Evolutionary conservation across 2,888 invertebrate genomes (phyloP).

Genomic region (Ligdia adustata): DNA sequence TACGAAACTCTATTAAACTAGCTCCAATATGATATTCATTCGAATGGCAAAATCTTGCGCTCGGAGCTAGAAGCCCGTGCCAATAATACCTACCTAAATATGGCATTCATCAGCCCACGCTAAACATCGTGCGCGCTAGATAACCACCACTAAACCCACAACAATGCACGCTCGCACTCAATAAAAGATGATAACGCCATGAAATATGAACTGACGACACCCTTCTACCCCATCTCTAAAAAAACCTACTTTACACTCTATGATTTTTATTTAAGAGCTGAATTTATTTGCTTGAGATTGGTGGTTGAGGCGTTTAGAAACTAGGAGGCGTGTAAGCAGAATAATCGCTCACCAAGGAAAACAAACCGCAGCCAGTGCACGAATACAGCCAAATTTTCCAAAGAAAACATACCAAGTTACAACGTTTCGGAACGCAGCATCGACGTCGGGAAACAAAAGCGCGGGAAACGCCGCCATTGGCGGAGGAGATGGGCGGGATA

Average conservation of each 20-base stretch:
- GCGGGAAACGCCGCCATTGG: conserved; percentile 80
- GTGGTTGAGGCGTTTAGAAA: conserved; percentile 56
- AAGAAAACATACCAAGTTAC: conserved; percentile 76
- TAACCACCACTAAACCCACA: conserved; percentile 81
- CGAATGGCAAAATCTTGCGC: conserved; percentile 22
- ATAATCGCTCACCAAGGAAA: conserved; percentile 74
- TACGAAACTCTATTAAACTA: conserved; percentile 26
- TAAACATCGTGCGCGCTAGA: conserved; percentile 77
- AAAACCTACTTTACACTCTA: conserved; percentile 35
- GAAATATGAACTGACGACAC: conserved; percentile 81
- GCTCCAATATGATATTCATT: conserved; percentile 33
- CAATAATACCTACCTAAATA: too few relatives aligned
- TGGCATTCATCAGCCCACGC: conserved; percentile 76
- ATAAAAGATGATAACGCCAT: conserved; percentile 84
- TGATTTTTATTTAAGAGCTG: conserved; percentile 43
- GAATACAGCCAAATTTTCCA: conserved; percentile 79
- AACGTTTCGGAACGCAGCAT: conserved; percentile 76
- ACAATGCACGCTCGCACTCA: conserved; percentile 82
- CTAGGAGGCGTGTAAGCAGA: conserved; percentile 55
- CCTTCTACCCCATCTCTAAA: conserved; percentile 54
- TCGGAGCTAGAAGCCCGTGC: conserved; percentile 27
- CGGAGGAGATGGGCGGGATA: conserved; percentile 81
- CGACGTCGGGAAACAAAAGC: conserved; percentile 79
- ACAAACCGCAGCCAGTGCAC: conserved; percentile 72
- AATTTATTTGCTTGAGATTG: conserved; percentile 24